Conservation (phyloP, 2,113 vertebrate genomes). For the Lagopus muta region DNA sequence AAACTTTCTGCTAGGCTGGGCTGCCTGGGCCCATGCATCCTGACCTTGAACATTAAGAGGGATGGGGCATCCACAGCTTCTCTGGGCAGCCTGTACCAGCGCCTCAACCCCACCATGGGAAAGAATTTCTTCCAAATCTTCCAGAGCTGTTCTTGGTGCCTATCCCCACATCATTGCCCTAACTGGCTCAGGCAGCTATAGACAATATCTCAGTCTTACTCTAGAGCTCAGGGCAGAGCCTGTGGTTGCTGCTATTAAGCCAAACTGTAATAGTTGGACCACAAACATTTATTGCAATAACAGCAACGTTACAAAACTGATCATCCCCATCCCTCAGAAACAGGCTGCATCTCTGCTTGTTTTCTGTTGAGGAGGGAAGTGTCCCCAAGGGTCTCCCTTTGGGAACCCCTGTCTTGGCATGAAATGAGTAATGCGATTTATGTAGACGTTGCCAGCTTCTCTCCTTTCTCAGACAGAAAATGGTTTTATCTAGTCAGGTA, state of each 20-base stretch:
- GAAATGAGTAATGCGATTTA: slow-evolving; percentile 68
- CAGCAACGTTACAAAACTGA: slow-evolving; percentile 62
- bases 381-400: slow-evolving; percentile 74
- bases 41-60: no score
- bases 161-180: no score
- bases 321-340: slow-evolving; percentile 67
- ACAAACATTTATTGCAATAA: slow-evolving; percentile 67
- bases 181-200: no score
- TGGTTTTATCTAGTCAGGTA: slow-evolving; percentile 71
- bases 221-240: no score
- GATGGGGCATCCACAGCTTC: no score
- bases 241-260: not conserved
- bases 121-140: no score
- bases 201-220: no score
- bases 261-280: slow-evolving; percentile 34
- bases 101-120: no score
- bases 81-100: no score
- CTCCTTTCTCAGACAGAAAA: slow-evolving; percentile 62
- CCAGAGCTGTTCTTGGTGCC: no score
- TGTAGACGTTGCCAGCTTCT: slow-evolving; percentile 56
- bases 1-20: no score
- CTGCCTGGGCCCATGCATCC: no score
- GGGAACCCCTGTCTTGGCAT: slow-evolving; percentile 77
- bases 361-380: slow-evolving; percentile 59
- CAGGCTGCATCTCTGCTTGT: slow-evolving; percentile 58